Conservation (phyloP, 2,888 invertebrate species). For the Caenorhabditis panamensis region DNA sequence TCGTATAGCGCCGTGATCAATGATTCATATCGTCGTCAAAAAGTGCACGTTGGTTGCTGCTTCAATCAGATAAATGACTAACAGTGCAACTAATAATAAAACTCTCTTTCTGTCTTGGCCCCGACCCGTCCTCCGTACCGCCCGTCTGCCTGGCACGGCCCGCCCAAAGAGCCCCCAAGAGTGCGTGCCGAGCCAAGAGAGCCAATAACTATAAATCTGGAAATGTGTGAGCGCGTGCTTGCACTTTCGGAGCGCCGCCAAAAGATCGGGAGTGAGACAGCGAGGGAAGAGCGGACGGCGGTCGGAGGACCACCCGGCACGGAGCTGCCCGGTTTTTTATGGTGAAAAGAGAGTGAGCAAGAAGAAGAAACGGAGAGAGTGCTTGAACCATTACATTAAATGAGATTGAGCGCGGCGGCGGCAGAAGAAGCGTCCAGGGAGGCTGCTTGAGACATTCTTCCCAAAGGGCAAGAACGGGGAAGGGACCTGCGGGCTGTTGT, state of each 20-base stretch:
- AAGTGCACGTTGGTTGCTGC: not conserved
- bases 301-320: slow-evolving; percentile 50
- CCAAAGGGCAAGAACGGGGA: slow-evolving; percentile 24
- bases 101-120: not conserved
- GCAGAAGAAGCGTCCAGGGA: slow-evolving; percentile 27
- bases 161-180: slow-evolving; percentile 16
- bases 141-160: slow-evolving; percentile 39
- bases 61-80: slow-evolving; percentile 45
- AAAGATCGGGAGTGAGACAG: slow-evolving; percentile 32
- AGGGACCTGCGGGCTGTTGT: slow-evolving; percentile 8
- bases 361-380: slow-evolving; percentile 15
- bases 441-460: slow-evolving; percentile 48
- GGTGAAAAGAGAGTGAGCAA: slow-evolving; percentile 17
- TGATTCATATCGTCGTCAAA: slow-evolving; percentile 35
- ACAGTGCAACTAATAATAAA: slow-evolving; percentile 32
- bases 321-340: slow-evolving; percentile 47
- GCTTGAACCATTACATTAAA: slow-evolving; percentile 57
- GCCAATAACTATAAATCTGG: slow-evolving; percentile 53
- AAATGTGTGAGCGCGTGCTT: slow-evolving; percentile 50
- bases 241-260: slow-evolving; percentile 38
- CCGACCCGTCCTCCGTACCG: slow-evolving; percentile 31
- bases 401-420: slow-evolving; percentile 49
- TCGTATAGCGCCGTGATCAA: slow-evolving; percentile 45
- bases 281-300: slow-evolving; percentile 3
- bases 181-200: slow-evolving; percentile 23